Conservation (phyloP, 2,113 vertebrate species). For the Callaeas wilsoni region DNA sequence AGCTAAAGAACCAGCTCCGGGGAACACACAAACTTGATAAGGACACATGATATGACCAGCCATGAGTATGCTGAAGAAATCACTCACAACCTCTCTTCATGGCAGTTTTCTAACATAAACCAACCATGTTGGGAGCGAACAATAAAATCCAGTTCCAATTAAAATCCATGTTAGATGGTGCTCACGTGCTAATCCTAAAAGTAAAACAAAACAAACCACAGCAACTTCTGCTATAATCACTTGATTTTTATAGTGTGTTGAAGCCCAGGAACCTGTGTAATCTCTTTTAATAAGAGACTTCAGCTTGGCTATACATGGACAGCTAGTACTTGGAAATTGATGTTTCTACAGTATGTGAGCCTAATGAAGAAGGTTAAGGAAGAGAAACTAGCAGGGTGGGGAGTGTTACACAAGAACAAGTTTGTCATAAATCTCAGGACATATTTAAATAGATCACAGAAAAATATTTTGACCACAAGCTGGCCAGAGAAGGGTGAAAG, state of each 20-base stretch:
- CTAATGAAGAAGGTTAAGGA: background rate
- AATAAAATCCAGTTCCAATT: background rate
- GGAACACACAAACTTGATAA: background rate
- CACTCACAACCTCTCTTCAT: background rate
- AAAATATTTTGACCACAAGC: background rate
- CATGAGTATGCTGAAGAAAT: background rate
- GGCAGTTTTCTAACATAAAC: background rate
- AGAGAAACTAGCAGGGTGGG: background rate
- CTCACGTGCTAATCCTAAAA: background rate
- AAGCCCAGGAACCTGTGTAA: background rate
- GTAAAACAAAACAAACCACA: background rate
- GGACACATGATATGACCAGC: background rate
- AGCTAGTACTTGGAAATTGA: background rate
- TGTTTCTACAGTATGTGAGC: background rate
- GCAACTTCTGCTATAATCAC: background rate
- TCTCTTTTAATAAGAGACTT: background rate
- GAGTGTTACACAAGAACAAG: background rate
- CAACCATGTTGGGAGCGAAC: background rate
- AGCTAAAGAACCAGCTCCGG: background rate
- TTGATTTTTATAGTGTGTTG: background rate
- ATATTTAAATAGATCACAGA: background rate
- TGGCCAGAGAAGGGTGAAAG: slow-evolving; percentile 3
- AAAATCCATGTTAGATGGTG: background rate
- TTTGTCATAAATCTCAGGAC: background rate
- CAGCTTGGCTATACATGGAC: background rate